phyloP scores from a whole-genome alignment of 37 sponge, comb jelly and placozoan species.

The Bolinopsis microptera region DNA sequence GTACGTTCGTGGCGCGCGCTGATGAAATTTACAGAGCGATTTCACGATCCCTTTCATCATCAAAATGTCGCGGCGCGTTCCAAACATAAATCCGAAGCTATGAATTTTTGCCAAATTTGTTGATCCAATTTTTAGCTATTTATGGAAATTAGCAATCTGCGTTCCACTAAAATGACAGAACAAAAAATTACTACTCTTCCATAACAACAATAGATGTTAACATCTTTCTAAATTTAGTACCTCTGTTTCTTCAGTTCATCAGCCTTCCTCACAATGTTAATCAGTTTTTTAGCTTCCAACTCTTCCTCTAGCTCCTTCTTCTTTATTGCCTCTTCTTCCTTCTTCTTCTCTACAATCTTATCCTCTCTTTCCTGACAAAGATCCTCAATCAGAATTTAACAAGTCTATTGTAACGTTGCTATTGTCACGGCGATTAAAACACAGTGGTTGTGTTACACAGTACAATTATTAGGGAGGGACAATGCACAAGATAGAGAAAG shows the following conservation, averaged over 20 bases:
- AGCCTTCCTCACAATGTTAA: conserved; percentile 37
- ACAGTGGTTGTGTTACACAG: too few species aligned
- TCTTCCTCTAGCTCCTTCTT: not conserved
- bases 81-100: not conserved
- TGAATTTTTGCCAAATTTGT: not conserved
- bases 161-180: not conserved
- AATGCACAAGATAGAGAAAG: too few species aligned
- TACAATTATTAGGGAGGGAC: too few species aligned
- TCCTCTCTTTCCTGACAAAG: conserved; percentile 39
- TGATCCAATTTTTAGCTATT: not conserved
- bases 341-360: conserved; percentile 20
- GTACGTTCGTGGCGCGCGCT: conserved; percentile 47
- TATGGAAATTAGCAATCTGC: not conserved
- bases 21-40: conserved; percentile 55
- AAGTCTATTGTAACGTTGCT: too few species aligned
- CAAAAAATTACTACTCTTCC: not conserved
- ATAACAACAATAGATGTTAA: too few species aligned
- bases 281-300: conserved; percentile 13
- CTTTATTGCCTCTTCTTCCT: not conserved
- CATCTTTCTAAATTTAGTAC: not conserved
- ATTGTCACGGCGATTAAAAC: too few species aligned
- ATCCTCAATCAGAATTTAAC: too few species aligned
- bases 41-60: not conserved
- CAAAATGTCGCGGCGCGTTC: conserved; percentile 12
- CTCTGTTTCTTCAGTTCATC: not conserved